A percentile compares a stretch with the other conserved stretches of the same genome.
These are phyloP conservation scores for Monopis laevigella DNA, from an alignment of 2,888 invertebrate species.

Conservation along the genomic window DNA sequence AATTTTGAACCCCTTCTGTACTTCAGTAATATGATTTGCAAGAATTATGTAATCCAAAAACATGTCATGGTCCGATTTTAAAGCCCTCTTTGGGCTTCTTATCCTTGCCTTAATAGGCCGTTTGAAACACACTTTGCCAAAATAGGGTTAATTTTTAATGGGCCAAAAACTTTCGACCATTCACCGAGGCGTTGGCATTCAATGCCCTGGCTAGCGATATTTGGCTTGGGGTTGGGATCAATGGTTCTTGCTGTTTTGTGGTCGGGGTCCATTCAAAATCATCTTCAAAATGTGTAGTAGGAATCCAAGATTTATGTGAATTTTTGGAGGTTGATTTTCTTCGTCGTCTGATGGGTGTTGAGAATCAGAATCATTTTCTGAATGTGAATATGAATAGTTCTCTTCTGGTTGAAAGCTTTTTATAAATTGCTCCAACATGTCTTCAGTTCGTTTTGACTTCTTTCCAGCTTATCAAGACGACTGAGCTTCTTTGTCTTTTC, in stretches of 20 bases:
- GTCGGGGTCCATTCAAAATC: slow-evolving; percentile 13
- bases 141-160: slow-evolving; percentile 14
- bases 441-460: neutral
- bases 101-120: too few species aligned
- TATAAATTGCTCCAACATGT: neutral
- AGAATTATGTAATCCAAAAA: too few species aligned
- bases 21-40: too few species aligned
- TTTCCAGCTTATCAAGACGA: neutral
- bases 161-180: slow-evolving; percentile 7
- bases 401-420: neutral
- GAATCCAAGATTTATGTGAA: neutral
- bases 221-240: slow-evolving; percentile 14
- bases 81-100: too few species aligned
- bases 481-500: slow-evolving; percentile 2
- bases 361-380: neutral
- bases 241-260: slow-evolving; percentile 18
- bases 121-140: slow-evolving; percentile 9
- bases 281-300: neutral
- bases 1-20: too few species aligned
- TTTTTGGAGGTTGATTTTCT: neutral
- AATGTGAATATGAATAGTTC: neutral
- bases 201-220: slow-evolving; percentile 15
- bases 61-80: too few species aligned
- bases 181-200: slow-evolving; percentile 17
- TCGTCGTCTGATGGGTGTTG: neutral